phyloP scores from a whole-genome alignment of 2,113 vertebrate species.

The Benitochromis conjunctus region DNA sequence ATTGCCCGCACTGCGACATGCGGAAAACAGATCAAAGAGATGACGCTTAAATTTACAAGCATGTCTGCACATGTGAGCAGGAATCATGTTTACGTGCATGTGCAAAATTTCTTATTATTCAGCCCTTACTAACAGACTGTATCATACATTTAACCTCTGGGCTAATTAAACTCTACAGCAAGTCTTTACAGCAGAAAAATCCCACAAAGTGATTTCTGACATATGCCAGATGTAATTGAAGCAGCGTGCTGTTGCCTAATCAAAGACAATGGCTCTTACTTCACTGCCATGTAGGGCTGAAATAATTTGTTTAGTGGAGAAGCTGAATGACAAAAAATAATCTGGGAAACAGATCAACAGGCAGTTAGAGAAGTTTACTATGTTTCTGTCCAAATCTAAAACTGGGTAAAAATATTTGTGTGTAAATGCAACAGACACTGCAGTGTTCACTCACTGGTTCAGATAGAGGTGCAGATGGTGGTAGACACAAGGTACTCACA shows the following conservation, averaged over 20 bases:
- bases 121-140: slow-evolving; percentile 18
- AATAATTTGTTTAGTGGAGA: neutral
- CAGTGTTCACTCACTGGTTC: neutral
- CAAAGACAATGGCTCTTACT: neutral
- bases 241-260: slow-evolving; percentile 21
- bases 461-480: neutral
- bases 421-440: neutral
- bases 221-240: slow-evolving; percentile 22
- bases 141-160: slow-evolving; percentile 3
- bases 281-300: neutral
- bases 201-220: slow-evolving; percentile 9
- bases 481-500: neutral
- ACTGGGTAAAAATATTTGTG: neutral
- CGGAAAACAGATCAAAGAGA: slow-evolving; percentile 19
- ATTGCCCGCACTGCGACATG: neutral
- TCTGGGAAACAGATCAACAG: neutral
- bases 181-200: slow-evolving; percentile 5
- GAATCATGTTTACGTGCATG: slow-evolving; percentile 3
- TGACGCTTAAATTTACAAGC: slow-evolving; percentile 26
- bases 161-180: slow-evolving; percentile 15
- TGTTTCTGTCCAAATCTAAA: neutral
- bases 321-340: neutral
- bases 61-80: neutral
- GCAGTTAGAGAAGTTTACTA: neutral
- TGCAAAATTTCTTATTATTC: slow-evolving; percentile 14